phyloP scores from a whole-genome alignment of 2,113 vertebrate genomes.

The Aleadryas rufinucha region DNA sequence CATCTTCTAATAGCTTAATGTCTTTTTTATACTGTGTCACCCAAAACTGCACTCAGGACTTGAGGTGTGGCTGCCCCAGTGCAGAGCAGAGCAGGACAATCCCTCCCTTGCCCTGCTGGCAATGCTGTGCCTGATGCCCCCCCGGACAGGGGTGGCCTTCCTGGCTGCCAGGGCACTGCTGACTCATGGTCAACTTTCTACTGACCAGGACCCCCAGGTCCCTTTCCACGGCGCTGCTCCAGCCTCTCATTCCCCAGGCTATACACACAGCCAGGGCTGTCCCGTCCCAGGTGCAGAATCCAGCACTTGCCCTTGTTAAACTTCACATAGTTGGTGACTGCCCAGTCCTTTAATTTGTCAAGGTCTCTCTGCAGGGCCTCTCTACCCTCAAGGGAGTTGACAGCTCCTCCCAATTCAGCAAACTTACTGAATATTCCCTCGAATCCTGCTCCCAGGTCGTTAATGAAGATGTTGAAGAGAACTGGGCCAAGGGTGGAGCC shows the following conservation, averaged over 20 bases:
- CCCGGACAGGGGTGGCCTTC: background rate
- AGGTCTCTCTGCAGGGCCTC: background rate
- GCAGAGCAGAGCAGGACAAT: background rate
- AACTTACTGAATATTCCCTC: background rate
- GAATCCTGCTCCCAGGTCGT: rapidly evolving
- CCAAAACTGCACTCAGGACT: background rate
- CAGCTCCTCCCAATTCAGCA: background rate
- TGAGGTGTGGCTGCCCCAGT: rapidly evolving
- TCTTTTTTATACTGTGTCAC: background rate
- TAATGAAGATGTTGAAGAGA: background rate
- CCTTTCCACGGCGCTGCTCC: rapidly evolving
- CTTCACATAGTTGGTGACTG: background rate
- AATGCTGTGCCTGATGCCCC: background rate
- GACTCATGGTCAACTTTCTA: rapidly evolving
- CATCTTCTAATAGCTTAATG: background rate
- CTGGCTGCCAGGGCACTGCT: background rate
- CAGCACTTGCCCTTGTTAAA: background rate
- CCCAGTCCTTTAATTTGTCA: background rate
- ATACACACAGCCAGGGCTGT: background rate
- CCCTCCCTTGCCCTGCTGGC: rapidly evolving
- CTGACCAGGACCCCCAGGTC: rapidly evolving
- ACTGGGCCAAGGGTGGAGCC: background rate
- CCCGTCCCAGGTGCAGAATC: background rate
- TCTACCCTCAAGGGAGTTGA: rapidly evolving
- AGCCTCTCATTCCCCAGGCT: background rate